Conservation (phyloP, 2,888 invertebrate genomes). For the Dynastes maya region DNA sequence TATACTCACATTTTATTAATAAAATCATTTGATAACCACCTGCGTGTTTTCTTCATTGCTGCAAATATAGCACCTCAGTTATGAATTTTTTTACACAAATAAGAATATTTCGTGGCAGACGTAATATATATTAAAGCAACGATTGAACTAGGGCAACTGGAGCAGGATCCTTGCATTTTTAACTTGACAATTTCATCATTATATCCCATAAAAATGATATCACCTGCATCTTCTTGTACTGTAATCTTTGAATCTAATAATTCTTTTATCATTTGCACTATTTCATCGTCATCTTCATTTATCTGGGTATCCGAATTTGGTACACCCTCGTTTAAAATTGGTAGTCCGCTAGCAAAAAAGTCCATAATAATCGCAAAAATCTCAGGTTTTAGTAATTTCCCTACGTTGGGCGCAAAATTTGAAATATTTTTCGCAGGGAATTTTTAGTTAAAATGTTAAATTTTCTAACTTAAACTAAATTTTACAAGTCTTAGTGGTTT, state of each 20-base stretch:
- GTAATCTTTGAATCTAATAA: constrained; percentile 96
- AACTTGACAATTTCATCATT: constrained; percentile 94
- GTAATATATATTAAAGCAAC: constrained; percentile 83
- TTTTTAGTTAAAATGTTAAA: too few species aligned
- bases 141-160: constrained; percentile 97
- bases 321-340: constrained; percentile 84
- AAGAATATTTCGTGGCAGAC: too few species aligned
- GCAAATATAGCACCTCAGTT: too few species aligned
- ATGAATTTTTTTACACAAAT: too few species aligned
- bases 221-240: constrained; percentile 99
- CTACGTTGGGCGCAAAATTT: too few species aligned
- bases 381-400: constrained; percentile 96
- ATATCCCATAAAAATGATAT: constrained; percentile 93
- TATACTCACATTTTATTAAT: too few species aligned
- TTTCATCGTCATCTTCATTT: constrained; percentile 94
- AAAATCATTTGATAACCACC: too few species aligned
- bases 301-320: constrained; percentile 85
- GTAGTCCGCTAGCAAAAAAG: constrained; percentile 95
- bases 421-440: too few species aligned
- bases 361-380: constrained; percentile 99
- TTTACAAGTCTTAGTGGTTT: too few species aligned
- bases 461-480: too few species aligned
- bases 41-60: too few species aligned
- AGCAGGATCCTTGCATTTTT: constrained; percentile 98
- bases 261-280: constrained; percentile 98